Base-by-base conservation (phyloP, 2,113 vertebrate genomes). In the Python bivittatus region DNA sequence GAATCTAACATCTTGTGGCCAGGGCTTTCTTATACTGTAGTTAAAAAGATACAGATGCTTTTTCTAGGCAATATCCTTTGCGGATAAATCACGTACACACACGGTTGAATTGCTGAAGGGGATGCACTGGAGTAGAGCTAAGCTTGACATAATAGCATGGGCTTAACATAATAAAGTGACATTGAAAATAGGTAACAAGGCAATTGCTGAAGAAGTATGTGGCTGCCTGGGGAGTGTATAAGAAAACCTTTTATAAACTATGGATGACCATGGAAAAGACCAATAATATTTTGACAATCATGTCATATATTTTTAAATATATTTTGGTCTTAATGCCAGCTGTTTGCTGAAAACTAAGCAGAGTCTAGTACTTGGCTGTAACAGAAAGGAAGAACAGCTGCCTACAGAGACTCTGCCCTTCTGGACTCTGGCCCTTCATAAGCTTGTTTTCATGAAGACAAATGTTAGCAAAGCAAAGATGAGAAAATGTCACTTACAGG, bases 311-410 rank as follows among this genome's bases (percentile, higher is more conserved):
- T 4, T 5, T 86, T 85, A 42, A 84, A 3, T 38, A 8, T 85
- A 58, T 8, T 1, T 6, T 23, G 60, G 25, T 91, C 7, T 33
- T 54, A 33, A 64, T 87, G 84, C 52, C 90, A 68, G 7, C 2
- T 1, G 23, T 12, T 89, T 27, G 0, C 23, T 84, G 84, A 38
- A 42, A 72, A 29, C 0, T 0, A 44, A 42, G 11, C 10, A 86
- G 25, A 60, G 11, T 87, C 9, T 84, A 29, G 8, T n/a, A 23
- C 83, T 52, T 93, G 29, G 58, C 56, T 84, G n/a, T 86, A 60
- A 42, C 27, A 25, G 48, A 92, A 88, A 33, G 86, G 48, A 13
- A 48, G 88, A 92, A 79, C 84, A 90, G 91, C 88, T 90, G 84
- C 12, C 88, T 90, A 44, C 84, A 84, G 48, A 64, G 56, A 84